Base-by-base conservation (phyloP, 2,113 vertebrate genomes). In the Myrmophylax atrothorax region DNA sequence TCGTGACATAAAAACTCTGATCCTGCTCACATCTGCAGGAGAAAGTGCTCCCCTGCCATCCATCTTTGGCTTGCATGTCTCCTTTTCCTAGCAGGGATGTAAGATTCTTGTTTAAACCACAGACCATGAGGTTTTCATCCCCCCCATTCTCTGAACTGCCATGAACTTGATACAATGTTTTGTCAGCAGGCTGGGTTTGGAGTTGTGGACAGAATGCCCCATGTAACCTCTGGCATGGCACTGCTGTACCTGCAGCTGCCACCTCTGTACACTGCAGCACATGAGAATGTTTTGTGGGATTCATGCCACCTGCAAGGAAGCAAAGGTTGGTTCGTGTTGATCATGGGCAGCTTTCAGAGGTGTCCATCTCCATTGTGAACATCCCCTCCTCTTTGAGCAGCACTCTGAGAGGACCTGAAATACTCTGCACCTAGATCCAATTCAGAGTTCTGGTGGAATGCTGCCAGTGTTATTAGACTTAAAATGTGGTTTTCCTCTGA, bases 391-490 rank as follows among this genome's bases (percentile, higher is more conserved):
- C 5, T 69, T n/a, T 28, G 47, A 31, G 8, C 55, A n/a, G 50
- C 17, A 4, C 23, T 46, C 50, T 33, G 22, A 25, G 31, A 37
- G 64, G 7, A 14, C 1, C 1, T 47, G 46, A 19, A 12, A 4
- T 6, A 14, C 25, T 11, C 35, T 33, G 55, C 37, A 44, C 37
- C 66, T 33, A 2, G 8, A 29, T 44, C 46, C 81, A 67, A 2
- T 78, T 55, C 9, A 4, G 14, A 28, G 25, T 19, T 49, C 68
- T 84, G n/a, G 38, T 56, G 38, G 63, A 40, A 13, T 14, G 19
- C 12, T 50, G 18, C 25, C 62, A 2, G 2, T 5, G 0, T 6
- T 12, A 24, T 53, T 5, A 33, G 33, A 10, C 40, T 10, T 55
- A 2, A 11, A 24, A 24, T 33, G n/a, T 3, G 67, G n/a, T 73